phyloP scores from a whole-genome alignment of 2,797 vertebrate species.

The Microchirus variegatus region DNA sequence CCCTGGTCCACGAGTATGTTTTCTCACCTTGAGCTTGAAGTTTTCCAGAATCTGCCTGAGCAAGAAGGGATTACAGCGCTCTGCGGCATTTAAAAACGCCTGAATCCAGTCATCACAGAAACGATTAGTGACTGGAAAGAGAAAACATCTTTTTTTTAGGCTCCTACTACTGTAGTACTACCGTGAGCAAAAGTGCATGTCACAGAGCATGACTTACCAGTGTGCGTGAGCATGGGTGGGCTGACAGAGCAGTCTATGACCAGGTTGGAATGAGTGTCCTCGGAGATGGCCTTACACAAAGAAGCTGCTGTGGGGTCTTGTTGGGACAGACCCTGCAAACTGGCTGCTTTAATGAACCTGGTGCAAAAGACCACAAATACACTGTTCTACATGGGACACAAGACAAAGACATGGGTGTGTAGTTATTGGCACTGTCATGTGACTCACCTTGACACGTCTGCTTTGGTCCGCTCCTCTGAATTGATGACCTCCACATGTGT shows the following conservation, averaged over 20 bases:
- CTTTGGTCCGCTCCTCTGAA: slow-evolving; percentile 87
- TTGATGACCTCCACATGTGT: slow-evolving; percentile 88
- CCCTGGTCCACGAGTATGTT: background rate
- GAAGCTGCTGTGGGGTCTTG: slow-evolving; percentile 88
- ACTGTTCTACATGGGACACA: no score
- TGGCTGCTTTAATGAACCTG: slow-evolving; percentile 94
- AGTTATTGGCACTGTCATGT: no score
- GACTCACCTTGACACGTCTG: slow-evolving; percentile 90
- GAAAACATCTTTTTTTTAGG: background rate
- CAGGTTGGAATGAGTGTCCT: slow-evolving; percentile 82
- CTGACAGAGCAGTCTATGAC: slow-evolving; percentile 85
- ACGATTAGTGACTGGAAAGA: slow-evolving; percentile 88
- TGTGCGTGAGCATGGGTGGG: slow-evolving; percentile 84
- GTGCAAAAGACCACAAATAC: slow-evolving; percentile 5
- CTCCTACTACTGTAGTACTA: background rate
- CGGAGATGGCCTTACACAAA: slow-evolving; percentile 88
- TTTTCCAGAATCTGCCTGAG: slow-evolving; percentile 96
- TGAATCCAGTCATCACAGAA: slow-evolving; percentile 98
- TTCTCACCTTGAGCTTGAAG: slow-evolving; percentile 95
- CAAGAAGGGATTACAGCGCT: slow-evolving; percentile 93
- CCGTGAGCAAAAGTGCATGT: background rate
- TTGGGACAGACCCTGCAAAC: slow-evolving; percentile 92
- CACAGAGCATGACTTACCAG: slow-evolving; percentile 83
- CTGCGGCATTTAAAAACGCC: slow-evolving; percentile 89
- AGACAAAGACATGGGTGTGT: background rate